Evolutionary conservation across 2,888 invertebrate species (phyloP).

Genomic region (Mactromeris polynyma): DNA sequence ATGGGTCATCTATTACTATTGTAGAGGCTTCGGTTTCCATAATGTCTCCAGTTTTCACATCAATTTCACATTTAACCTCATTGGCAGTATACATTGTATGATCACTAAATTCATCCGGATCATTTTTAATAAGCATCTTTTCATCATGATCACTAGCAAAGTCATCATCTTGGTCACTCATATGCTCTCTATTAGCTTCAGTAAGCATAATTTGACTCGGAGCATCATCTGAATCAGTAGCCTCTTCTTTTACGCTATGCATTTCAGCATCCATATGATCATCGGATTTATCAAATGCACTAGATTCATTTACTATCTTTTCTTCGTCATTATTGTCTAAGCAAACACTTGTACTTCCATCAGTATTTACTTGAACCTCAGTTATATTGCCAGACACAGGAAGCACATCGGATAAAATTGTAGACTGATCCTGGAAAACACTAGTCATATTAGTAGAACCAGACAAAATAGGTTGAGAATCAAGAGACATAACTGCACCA

Average conservation of each 20-base stretch:
- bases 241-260: slow-evolving; percentile 11
- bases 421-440: slow-evolving; percentile 54
- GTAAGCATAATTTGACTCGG: slow-evolving; percentile 45
- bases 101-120: slow-evolving; percentile 26
- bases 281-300: background rate
- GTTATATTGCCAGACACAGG: slow-evolving; percentile 50
- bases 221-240: slow-evolving; percentile 27
- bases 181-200: slow-evolving; percentile 39
- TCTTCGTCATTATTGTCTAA: background rate
- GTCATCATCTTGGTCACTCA: slow-evolving; percentile 26
- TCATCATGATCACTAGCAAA: slow-evolving; percentile 3
- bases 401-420: slow-evolving; percentile 55
- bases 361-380: slow-evolving; percentile 48
- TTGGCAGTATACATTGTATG: slow-evolving; percentile 27
- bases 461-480: slow-evolving; percentile 40
- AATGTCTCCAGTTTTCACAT: slow-evolving; percentile 14
- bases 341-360: background rate
- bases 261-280: background rate
- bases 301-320: background rate
- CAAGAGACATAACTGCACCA: slow-evolving; percentile 41
- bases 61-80: slow-evolving; percentile 34
- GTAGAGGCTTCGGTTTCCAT: slow-evolving; percentile 26
- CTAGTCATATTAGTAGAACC: slow-evolving; percentile 35
- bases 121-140: slow-evolving; percentile 31
- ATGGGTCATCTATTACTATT: slow-evolving; percentile 12